Conservation (phyloP, 2,113 vertebrate genomes). For the Chinchilla lanigera region DNA sequence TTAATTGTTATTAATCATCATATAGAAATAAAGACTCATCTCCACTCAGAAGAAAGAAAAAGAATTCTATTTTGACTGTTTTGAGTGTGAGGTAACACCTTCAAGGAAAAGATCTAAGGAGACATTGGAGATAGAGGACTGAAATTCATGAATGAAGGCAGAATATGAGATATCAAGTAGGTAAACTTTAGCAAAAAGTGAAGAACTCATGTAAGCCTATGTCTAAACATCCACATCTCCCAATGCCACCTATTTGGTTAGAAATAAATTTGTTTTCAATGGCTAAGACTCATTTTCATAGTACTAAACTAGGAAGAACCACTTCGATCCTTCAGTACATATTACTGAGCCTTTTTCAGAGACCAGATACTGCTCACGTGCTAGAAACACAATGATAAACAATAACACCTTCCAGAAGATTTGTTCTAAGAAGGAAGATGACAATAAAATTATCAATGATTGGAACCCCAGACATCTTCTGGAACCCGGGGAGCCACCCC, state of each 20-base stretch:
- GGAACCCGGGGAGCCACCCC: no score
- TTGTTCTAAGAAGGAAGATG: neutral
- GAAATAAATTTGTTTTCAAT: neutral
- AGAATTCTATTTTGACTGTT: neutral
- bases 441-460: neutral
- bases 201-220: neutral
- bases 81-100: neutral
- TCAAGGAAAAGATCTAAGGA: neutral
- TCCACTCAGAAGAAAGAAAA: neutral
- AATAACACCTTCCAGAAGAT: neutral
- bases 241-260: neutral
- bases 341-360: neutral
- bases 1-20: neutral
- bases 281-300: neutral
- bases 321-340: neutral
- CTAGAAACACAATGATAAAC: neutral
- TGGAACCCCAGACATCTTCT: no score
- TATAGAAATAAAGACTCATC: neutral
- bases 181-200: neutral
- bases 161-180: neutral
- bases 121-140: neutral
- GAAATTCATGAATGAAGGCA: neutral
- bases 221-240: neutral
- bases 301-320: neutral
- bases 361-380: neutral